Evolutionary conservation across 2,797 vertebrate genomes (phyloP), one percentile per base, ranked within the genome.

Genomic region (Acrossocheilus fasciatus): DNA sequence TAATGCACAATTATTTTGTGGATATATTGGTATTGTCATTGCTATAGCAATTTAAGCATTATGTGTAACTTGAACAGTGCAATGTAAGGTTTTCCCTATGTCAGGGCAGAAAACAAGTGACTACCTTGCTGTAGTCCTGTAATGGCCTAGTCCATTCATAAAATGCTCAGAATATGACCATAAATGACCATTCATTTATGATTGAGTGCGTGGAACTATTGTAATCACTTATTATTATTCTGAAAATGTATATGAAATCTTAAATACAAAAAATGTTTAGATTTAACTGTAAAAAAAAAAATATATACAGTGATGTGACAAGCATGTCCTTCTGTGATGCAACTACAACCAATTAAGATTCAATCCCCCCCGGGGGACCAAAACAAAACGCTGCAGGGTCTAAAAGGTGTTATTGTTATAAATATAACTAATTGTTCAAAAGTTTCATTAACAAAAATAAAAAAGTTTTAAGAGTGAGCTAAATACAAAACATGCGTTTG

Each of bases 1-100:
- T 47, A 50, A 50, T 66, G 72, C 59, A 75, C 20, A 84, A 34
- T 18, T 73, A 57, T 72, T 43, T 59, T 59, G 36, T 57, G 17
- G 3, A 62, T 17, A 69, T 47, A 39, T 39, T 66, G 26, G 43
- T 47, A 47, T 76, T 47, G 14, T 23, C 45, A 47, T n/a, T 26
- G 50, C 34, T 26, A 45, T n/a, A 70, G 34, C 30, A 20, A 62
- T 62, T 83, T 11, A 52, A 41, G 23, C 2, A 47, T 47, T 50
- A 79, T 11, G 6, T 68, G 26, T 68, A 66, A 80, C 14, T 34
- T 43, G 36, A 79, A 68, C 15, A 54, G 30, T 41, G 4, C 8
- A 54, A 15, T 68, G 18, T 75, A 66, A 76, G 14, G n/a, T 36
- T 75, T 26, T 7, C 18, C 39, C n/a, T 30, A 47, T 64, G 36